These are phyloP conservation scores for Escarpia spicata DNA, from an alignment of 2,888 invertebrate genomes.

Conservation along the genomic window DNA sequence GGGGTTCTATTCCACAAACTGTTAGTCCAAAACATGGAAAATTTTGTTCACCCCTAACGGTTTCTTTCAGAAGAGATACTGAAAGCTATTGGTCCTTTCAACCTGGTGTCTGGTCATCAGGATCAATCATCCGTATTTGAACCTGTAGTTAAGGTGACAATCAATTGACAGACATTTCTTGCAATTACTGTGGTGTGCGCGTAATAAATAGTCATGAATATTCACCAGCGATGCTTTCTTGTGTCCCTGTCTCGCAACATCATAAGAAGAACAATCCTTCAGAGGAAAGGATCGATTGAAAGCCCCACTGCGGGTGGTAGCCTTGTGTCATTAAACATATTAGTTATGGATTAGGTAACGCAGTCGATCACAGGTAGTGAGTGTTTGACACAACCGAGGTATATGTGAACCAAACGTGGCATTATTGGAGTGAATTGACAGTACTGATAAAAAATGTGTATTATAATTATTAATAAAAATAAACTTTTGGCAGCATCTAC, in stretches of 20 bases:
- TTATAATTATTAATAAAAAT: too few species aligned
- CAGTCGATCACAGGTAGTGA: neutral
- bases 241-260: neutral
- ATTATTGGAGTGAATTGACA: neutral
- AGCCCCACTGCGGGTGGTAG: neutral
- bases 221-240: neutral
- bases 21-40: too few species aligned
- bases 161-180: neutral
- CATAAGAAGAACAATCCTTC: neutral
- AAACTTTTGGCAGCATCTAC: too few species aligned
- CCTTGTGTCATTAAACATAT: neutral
- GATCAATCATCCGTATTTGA: neutral
- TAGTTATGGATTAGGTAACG: neutral
- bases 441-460: neutral
- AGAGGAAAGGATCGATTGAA: neutral
- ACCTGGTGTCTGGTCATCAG: neutral
- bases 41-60: too few species aligned
- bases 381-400: neutral
- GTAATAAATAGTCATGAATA: neutral
- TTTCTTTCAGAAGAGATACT: too few species aligned
- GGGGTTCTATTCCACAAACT: too few species aligned
- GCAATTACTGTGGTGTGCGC: neutral
- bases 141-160: neutral
- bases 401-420: neutral
- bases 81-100: too few species aligned